A percentile compares a stretch with the other conserved stretches of the same genome.
phyloP scores from a whole-genome alignment of 2,888 invertebrate species.

The Xestia rhomboidea region DNA sequence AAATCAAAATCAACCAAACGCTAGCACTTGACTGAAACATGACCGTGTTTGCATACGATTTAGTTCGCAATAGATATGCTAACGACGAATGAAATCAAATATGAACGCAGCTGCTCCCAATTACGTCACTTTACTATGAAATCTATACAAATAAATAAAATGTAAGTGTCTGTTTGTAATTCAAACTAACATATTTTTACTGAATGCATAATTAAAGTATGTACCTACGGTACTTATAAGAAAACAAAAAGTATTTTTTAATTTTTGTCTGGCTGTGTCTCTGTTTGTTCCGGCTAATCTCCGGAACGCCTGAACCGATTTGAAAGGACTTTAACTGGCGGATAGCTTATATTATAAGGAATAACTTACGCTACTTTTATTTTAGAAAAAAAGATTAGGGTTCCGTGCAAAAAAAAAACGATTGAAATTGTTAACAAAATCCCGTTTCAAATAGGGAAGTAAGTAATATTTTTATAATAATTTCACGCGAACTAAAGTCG shows the following conservation, averaged over 20 bases:
- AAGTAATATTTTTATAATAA: background rate
- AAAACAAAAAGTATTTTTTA: too few species aligned
- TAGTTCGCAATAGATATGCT: conserved; percentile 38
- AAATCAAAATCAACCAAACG: background rate
- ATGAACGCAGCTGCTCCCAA: conserved; percentile 30
- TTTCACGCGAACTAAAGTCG: background rate
- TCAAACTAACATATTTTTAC: background rate
- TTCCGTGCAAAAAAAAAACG: too few species aligned
- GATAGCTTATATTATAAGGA: background rate
- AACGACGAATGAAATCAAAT: conserved; percentile 37
- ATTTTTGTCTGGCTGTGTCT: background rate
- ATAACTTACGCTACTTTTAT: too few species aligned
- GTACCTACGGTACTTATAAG: too few species aligned
- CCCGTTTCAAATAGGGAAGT: background rate
- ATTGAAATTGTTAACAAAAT: background rate
- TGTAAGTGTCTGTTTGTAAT: background rate
- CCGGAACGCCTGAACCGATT: background rate
- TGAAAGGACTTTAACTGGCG: background rate
- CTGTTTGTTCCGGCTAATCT: background rate
- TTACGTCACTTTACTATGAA: conserved; percentile 35
- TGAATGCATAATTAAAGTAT: too few species aligned
- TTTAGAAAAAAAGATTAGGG: too few species aligned
- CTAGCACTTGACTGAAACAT: conserved; percentile 13
- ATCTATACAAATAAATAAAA: background rate
- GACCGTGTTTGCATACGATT: conserved; percentile 33